Base-by-base conservation (phyloP, 2,113 vertebrate species). In the Hippocampus guttulatus region DNA sequence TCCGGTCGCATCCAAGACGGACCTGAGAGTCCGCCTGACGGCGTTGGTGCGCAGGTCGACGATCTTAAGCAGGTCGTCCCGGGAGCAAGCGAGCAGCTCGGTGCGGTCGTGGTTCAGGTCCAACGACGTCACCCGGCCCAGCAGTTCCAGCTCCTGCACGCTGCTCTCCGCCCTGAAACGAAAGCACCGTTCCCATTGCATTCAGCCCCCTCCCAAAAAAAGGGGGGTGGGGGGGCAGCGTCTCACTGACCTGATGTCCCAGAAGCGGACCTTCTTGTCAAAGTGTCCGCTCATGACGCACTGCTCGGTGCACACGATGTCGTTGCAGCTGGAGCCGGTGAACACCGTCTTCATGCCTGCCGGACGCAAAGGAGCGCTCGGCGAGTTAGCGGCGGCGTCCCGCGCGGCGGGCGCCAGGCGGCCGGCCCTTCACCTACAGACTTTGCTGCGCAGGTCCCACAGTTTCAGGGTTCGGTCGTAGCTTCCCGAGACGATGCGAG, bases 201-300 rank as follows among this genome's bases (percentile, higher is more conserved):
- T 15, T 1, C 33, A 5, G 5, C 33, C 33, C 33, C 5, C 33
- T 0, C 5, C 33, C 33, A 38, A 38, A 38, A 38, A 38, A 33
- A 5, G 30, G 30, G 41, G 41, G 41, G 41, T 11, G 11, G 43
- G 33, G 2, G 43, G 33, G 11, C 1, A 0, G 6, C 12, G 10
- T 25, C 20, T 23, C 0, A 12, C 38, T 88, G 92, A 96, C 97
- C 96, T 94, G 88, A 98, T 99, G 81, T 99, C 97, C 97, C 97
- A 99, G 91, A 98, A 98, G 11, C 97, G 94, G 52, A 99, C 94
- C 80, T 98, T 99, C 94, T 99, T 99, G 73, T 99, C 97, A 51
- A 98, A 99, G 82, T 99, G 97, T 69, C 97, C 97, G 16, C 97
- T 99, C 96, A 99, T 99, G 18, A 99, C 97, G 79, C 97, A 99